Base-by-base conservation (phyloP, 1,140 invertebrate species). In the Lordiphosa stackelbergi region DNA sequence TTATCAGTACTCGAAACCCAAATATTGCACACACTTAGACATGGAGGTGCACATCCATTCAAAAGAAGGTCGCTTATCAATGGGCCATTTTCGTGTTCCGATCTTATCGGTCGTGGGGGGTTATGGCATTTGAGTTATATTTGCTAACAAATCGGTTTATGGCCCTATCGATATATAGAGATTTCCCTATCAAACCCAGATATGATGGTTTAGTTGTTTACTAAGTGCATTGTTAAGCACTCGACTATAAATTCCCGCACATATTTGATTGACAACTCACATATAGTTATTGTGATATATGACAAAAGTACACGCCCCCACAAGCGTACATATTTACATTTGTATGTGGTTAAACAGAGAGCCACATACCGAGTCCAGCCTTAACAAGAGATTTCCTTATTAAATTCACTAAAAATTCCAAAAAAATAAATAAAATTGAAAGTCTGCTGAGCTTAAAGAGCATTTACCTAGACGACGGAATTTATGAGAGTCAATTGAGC, bases 371-470 rank as follows among this genome's bases (percentile, higher is more conserved):
- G 53, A 31, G 55, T 34, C 24, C 4, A 41, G 13, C 53, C 45
- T 81, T 81, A 81, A 81, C 77, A 41, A 81, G 77, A 60, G 53
- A 77, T 81, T 81, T 81, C 77, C 77, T 81, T 64, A 81, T 81
- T 81, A 83, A 83, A 77, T 83, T 69, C 53, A 73, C 42, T 59
- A 47, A 62, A 62, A 59, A 73, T 56, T 51, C 38, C 56, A 74
- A 34, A 63, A 22, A 51, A 61, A 66, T 59, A 47, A 58, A 47
- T 4, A 48, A 19, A 31, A 10, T 16, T 49, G 24, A 16, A 34
- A 24, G 40, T 35, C 46, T 38, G 35, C 16, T 16, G 6, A n/a
- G 16, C 34, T 51, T 37, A 38, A 36, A 42, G 6, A 53, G 53
- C 53, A 56, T 52, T 36, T 62, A 74, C 34, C 54, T 70, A 66